phyloP scores from a whole-genome alignment of 2,113 vertebrate genomes.

The Gobiocypris rarus region DNA sequence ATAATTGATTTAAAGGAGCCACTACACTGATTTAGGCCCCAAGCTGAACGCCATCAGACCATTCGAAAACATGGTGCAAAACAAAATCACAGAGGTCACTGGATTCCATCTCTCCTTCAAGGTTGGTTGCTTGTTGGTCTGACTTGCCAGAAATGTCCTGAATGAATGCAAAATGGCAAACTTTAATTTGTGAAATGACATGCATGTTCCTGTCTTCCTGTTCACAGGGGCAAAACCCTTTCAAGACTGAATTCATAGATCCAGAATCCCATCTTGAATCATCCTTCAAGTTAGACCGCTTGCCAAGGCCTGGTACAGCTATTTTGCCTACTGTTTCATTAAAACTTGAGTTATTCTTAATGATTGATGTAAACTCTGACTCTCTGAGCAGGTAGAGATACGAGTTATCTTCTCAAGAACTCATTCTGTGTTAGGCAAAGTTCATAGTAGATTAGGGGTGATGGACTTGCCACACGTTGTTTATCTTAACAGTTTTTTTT shows the following conservation, averaged over 20 bases:
- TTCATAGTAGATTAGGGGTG: constrained; percentile 11
- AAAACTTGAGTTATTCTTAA: too few relatives aligned
- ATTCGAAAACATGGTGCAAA: constrained; percentile 84
- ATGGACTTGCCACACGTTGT: not conserved
- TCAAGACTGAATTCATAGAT: constrained; percentile 84
- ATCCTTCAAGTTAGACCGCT: constrained; percentile 85
- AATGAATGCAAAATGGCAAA: not conserved
- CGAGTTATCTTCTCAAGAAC: not conserved
- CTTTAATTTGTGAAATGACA: not conserved
- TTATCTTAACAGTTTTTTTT: not conserved
- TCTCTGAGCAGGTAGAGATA: not conserved
- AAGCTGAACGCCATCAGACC: constrained; percentile 46
- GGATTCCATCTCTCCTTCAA: constrained; percentile 90
- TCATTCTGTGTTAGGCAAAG: constrained; percentile 18
- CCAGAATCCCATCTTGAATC: constrained; percentile 81
- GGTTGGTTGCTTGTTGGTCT: constrained; percentile 66
- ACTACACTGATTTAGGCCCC: constrained; percentile 40
- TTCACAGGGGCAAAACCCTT: constrained; percentile 89
- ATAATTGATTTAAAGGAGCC: not conserved
- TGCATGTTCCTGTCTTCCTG: not conserved
- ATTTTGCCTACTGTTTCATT: not conserved
- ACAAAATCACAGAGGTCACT: constrained; percentile 85
- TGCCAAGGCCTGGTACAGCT: constrained; percentile 85
- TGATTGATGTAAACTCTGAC: not conserved
- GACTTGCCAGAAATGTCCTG: too few relatives aligned